phyloP scores from a whole-genome alignment of 2,888 invertebrate genomes.

The Eristalis tenax region DNA sequence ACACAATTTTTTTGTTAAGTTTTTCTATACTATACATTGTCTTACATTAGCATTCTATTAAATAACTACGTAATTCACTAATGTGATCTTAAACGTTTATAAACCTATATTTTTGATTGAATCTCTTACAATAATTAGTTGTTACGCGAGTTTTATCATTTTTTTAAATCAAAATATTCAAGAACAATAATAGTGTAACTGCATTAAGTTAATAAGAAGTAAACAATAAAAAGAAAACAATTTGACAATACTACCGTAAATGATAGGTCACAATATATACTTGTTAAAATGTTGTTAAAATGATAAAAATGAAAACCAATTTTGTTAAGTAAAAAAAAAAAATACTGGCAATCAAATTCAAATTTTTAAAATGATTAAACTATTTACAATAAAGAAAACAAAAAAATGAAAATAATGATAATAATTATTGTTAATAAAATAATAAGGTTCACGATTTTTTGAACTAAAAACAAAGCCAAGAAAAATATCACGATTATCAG shows the following conservation, averaged over 20 bases:
- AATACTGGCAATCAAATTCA: slow-evolving; percentile 66
- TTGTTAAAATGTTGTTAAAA: slow-evolving; percentile 64
- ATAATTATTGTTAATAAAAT: slow-evolving; percentile 32
- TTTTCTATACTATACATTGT: not conserved
- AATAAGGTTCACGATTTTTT: slow-evolving; percentile 46
- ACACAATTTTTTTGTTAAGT: not conserved
- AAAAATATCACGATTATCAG: slow-evolving; percentile 18
- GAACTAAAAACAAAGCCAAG: slow-evolving; percentile 30
- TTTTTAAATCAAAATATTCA: slow-evolving; percentile 4
- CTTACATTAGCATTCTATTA: not conserved
- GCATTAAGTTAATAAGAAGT: slow-evolving; percentile 24
- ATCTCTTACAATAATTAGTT: not conserved
- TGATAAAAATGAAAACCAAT: slow-evolving; percentile 30
- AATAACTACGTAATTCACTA: slow-evolving; percentile 1
- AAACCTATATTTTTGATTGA: not conserved
- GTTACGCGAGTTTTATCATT: not conserved
- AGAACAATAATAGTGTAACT: slow-evolving; percentile 48
- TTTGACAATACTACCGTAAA: slow-evolving; percentile 58
- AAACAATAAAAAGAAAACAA: slow-evolving; percentile 7
- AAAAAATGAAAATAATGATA: not conserved
- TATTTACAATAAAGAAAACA: slow-evolving; percentile 55
- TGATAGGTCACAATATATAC: slow-evolving; percentile 60
- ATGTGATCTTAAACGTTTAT: not conserved
- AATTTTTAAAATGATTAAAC: slow-evolving; percentile 61
- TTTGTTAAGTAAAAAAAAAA: slow-evolving; percentile 35